Percentiles rank a stretch among this genome's conserved stretches.
Conservation (phyloP, 2,888 invertebrate species). For the Odontomyia ornata region DNA sequence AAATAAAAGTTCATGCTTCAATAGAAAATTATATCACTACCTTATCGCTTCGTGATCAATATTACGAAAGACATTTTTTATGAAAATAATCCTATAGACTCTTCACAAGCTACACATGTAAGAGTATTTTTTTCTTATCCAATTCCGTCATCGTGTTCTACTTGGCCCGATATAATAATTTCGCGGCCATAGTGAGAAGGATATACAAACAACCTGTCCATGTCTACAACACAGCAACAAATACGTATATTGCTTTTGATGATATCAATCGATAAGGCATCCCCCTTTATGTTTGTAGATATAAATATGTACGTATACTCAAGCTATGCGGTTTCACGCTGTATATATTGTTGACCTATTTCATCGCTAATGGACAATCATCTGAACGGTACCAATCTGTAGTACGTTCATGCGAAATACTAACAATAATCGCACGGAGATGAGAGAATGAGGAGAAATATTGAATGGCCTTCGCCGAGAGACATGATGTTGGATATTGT, state of each 20-base stretch:
- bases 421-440: not conserved
- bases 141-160: not conserved
- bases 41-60: no score
- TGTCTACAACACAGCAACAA: no score
- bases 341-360: constrained; percentile 24
- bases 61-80: no score
- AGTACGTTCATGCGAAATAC: not conserved
- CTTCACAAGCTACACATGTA: no score
- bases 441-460: not conserved
- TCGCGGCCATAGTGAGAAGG: not conserved
- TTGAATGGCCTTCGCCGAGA: constrained; percentile 11
- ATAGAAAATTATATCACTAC: no score
- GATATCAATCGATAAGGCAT: constrained; percentile 17
- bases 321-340: not conserved
- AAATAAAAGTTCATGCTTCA: no score
- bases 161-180: not conserved
- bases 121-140: no score
- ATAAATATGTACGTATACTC: no score
- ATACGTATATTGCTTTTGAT: not conserved
- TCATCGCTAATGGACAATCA: constrained; percentile 30
- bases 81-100: no score
- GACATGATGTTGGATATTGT: not conserved
- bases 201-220: not conserved
- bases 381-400: not conserved
- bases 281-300: no score